These are phyloP conservation scores for Bubalus kerabau DNA, from an alignment of 2,113 vertebrate species.

Conservation along the genomic window DNA sequence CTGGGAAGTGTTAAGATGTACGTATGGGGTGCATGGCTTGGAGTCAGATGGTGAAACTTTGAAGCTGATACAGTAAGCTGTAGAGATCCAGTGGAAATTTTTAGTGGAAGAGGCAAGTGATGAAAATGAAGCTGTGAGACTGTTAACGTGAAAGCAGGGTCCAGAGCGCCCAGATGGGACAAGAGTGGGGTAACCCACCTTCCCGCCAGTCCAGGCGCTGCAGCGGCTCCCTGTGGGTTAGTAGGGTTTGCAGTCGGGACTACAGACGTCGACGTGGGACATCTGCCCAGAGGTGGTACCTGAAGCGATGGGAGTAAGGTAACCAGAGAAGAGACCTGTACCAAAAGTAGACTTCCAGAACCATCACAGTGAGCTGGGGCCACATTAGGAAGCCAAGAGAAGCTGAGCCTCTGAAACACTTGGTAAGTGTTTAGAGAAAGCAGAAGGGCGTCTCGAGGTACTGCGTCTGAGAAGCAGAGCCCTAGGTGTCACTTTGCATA, in stretches of 20 bases:
- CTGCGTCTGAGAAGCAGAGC: background rate
- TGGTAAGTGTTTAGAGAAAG: background rate
- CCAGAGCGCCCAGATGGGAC: background rate
- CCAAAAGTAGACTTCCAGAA: background rate
- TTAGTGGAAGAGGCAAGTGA: background rate
- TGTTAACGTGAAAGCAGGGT: fast-evolving
- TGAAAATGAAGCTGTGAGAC: background rate
- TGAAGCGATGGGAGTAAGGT: background rate
- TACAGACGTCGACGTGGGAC: background rate
- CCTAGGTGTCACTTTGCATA: background rate
- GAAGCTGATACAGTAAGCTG: background rate
- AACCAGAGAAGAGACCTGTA: background rate
- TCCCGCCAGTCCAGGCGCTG: fast-evolving
- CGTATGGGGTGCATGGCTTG: background rate
- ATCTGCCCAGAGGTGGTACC: background rate
- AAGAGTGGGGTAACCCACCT: background rate
- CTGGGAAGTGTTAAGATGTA: background rate
- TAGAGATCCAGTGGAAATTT: background rate
- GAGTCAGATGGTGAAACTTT: background rate
- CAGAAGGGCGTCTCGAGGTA: background rate
- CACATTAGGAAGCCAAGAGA: background rate
- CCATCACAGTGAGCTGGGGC: background rate
- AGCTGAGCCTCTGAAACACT: background rate
- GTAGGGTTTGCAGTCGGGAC: background rate
- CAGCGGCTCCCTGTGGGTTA: background rate